Percentiles rank a stretch among this genome's conserved stretches.
Conservation (phyloP, 2,113 vertebrate genomes). For the Puffinus mauretanicus region DNA sequence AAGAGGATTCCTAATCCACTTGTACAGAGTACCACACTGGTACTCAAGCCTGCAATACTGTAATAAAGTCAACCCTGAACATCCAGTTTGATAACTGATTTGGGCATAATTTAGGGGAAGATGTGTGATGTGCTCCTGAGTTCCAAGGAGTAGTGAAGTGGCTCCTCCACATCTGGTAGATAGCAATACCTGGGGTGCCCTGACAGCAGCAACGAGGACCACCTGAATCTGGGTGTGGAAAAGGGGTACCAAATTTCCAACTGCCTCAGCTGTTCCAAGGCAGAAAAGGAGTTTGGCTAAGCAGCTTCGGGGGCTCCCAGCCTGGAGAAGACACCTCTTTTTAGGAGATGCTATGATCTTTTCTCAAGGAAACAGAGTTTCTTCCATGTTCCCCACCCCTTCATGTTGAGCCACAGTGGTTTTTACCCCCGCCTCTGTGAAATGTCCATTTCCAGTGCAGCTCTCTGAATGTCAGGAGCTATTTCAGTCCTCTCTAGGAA, state of each 20-base stretch:
- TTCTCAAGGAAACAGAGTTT: conserved; percentile 5
- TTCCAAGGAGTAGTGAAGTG: background rate
- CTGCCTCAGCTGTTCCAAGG: background rate
- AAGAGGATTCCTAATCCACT: background rate
- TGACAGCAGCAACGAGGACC: background rate
- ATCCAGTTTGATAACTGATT: background rate
- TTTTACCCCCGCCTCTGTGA: conserved; percentile 16
- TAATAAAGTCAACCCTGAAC: background rate
- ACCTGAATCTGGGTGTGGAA: background rate
- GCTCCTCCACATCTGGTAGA: background rate
- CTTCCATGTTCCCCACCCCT: background rate
- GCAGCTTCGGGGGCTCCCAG: background rate
- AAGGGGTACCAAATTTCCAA: background rate
- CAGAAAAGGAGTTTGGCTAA: background rate
- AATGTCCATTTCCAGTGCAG: conserved; percentile 56
- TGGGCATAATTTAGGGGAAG: background rate
- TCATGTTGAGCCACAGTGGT: background rate
- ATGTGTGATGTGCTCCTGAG: background rate
- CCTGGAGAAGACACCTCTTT: background rate
- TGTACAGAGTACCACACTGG: background rate
- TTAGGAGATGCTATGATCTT: background rate
- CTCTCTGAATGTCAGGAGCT: conserved; percentile 61
- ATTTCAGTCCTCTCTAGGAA: conserved; percentile 54
- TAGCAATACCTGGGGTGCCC: background rate
- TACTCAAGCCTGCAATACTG: background rate